Evolutionary conservation across 2,113 vertebrate species (phyloP).

Genomic region (Lota lota): DNA sequence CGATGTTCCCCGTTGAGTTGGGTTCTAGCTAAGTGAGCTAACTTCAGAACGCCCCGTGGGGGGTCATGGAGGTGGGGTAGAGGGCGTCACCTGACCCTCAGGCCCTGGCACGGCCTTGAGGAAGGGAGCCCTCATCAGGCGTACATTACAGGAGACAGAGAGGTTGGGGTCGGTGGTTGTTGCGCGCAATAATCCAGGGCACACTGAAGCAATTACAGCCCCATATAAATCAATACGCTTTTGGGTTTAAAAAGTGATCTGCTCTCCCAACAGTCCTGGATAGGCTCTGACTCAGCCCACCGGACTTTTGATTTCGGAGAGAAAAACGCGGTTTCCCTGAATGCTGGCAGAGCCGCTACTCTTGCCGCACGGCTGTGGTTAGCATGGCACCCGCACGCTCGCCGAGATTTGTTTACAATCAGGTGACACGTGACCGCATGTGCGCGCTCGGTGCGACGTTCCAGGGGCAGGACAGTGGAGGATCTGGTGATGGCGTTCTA

Average conservation of each 20-base stretch:
- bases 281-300: constrained; percentile 51
- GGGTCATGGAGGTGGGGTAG: background rate
- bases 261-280: constrained; percentile 64
- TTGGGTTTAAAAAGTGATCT: constrained; percentile 70
- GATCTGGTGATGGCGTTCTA: background rate
- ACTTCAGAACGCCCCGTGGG: background rate
- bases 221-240: constrained; percentile 76
- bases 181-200: constrained; percentile 66
- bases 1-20: too few relatives aligned
- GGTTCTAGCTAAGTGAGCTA: too few relatives aligned
- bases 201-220: constrained; percentile 77
- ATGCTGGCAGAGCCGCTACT: constrained; percentile 26
- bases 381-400: constrained; percentile 25
- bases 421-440: constrained; percentile 28
- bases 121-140: constrained; percentile 64
- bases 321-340: constrained; percentile 34
- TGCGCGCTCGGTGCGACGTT: background rate
- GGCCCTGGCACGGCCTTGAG: constrained; percentile 61
- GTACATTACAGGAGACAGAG: constrained; percentile 60
- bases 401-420: constrained; percentile 21
- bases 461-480: too few relatives aligned
- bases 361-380: constrained; percentile 22
- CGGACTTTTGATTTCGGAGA: constrained; percentile 49
- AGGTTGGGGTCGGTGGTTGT: constrained; percentile 21
- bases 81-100: background rate